Evolutionary conservation across 2,797 vertebrate species (phyloP).

Genomic region (Tympanoctomys barrerae): DNA sequence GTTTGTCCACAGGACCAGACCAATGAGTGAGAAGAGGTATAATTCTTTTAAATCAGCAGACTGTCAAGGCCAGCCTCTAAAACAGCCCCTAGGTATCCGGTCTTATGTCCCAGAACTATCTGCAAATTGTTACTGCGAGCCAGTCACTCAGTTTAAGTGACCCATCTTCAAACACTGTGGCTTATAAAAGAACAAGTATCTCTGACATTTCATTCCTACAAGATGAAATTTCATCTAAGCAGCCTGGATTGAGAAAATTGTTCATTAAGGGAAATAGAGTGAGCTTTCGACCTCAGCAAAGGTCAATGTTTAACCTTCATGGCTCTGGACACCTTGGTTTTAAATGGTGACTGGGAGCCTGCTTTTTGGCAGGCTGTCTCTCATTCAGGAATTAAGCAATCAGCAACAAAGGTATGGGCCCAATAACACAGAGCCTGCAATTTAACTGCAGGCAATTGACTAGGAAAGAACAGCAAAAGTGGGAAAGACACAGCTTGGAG

Average conservation of each 20-base stretch:
- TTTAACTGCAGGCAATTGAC: not conserved
- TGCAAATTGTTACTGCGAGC: not conserved
- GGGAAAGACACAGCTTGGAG: not conserved
- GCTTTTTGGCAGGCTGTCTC: not conserved
- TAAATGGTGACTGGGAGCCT: not conserved
- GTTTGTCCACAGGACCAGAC: slow-evolving; percentile 25
- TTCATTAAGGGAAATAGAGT: slow-evolving; percentile 35
- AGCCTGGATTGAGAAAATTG: not conserved
- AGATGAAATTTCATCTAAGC: slow-evolving; percentile 4
- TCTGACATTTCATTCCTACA: not conserved
- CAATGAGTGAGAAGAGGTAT: slow-evolving; percentile 28
- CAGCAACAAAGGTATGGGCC: not conserved
- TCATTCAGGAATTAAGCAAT: not conserved
- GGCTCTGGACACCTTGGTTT: not conserved
- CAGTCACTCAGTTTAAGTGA: not conserved
- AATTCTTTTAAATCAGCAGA: slow-evolving; percentile 62
- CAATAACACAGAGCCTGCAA: not conserved
- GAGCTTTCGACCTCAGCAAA: slow-evolving; percentile 56
- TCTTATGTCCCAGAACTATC: slow-evolving; percentile 27
- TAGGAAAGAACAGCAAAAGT: not conserved
- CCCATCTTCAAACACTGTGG: not conserved
- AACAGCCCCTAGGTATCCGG: not conserved
- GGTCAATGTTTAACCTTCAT: not conserved
- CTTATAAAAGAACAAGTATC: not conserved
- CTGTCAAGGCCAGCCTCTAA: not conserved